A percentile compares a stretch with the other conserved stretches of the same genome.
Evolutionary conservation across 2,113 vertebrate species (phyloP).

Genomic region (Stegastes partitus): DNA sequence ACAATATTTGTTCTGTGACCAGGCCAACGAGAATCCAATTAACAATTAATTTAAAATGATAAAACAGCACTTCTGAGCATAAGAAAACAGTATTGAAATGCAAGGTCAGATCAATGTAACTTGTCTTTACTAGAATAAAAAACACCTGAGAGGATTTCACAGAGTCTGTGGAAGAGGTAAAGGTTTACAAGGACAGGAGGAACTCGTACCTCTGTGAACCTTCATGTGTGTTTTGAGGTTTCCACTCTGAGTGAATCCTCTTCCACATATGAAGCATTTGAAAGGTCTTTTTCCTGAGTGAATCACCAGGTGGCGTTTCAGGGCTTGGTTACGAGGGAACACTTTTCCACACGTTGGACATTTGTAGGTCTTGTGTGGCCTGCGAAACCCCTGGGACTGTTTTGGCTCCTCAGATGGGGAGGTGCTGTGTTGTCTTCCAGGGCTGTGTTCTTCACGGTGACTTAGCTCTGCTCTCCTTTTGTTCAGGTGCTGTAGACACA

Average conservation of each 20-base stretch:
- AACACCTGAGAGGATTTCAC: too few species aligned
- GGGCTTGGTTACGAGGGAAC: constrained; percentile 35
- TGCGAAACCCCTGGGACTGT: background rate
- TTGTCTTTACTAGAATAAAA: too few species aligned
- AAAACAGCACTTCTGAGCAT: too few species aligned
- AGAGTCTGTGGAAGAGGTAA: background rate
- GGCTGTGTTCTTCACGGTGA: background rate
- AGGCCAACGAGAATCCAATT: too few species aligned
- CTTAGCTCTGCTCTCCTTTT: background rate
- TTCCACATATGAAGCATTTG: constrained; percentile 66
- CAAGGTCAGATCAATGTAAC: too few species aligned
- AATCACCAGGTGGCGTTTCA: constrained; percentile 60
- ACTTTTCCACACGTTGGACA: constrained; percentile 54
- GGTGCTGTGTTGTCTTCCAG: background rate
- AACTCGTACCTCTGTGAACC: constrained; percentile 58
- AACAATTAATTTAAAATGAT: too few species aligned
- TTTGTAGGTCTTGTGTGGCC: constrained; percentile 46
- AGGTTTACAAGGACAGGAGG: background rate
- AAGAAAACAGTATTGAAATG: too few species aligned
- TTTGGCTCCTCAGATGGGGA: background rate
- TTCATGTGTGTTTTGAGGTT: constrained; percentile 74
- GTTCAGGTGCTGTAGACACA: constrained; percentile 2
- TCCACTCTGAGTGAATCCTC: constrained; percentile 66
- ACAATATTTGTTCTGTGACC: too few species aligned
- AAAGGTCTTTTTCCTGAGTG: constrained; percentile 63